A percentile compares a stretch with the other conserved stretches of the same genome.
phyloP scores from a whole-genome alignment of 1,140 invertebrate species.

The Oryctes rhinoceros region DNA sequence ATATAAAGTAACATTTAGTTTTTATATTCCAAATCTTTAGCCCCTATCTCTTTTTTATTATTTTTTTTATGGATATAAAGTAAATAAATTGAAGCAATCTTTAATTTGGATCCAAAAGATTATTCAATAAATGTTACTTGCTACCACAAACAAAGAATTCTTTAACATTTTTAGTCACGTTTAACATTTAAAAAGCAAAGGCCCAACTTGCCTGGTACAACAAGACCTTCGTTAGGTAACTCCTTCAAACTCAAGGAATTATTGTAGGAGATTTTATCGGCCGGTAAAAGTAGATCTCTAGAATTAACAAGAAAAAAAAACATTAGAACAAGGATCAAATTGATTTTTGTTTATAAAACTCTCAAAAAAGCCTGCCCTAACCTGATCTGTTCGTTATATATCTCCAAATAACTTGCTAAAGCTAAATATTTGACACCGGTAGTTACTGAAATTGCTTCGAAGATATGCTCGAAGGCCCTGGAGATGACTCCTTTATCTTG shows the following conservation, averaged over 20 bases:
- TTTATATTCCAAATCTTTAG: too few relatives aligned
- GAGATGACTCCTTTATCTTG: slow-evolving; percentile 85
- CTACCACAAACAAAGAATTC: too few relatives aligned
- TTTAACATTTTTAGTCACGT: too few relatives aligned
- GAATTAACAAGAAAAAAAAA: slow-evolving; percentile 38
- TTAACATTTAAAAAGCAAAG: too few relatives aligned
- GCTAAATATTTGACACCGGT: slow-evolving; percentile 80
- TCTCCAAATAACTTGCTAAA: slow-evolving; percentile 88
- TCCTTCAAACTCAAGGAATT: slow-evolving; percentile 78
- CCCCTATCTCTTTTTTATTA: too few relatives aligned
- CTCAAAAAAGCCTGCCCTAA: not conserved
- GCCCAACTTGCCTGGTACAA: slow-evolving; percentile 71
- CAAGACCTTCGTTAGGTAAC: slow-evolving; percentile 82
- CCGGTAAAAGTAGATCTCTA: slow-evolving; percentile 57
- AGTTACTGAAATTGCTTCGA: slow-evolving; percentile 88
- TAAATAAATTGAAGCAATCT: too few relatives aligned
- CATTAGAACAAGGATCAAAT: not conserved
- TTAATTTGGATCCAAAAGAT: too few relatives aligned
- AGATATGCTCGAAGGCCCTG: slow-evolving; percentile 95
- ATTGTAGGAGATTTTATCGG: slow-evolving; percentile 54
- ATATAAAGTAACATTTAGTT: too few relatives aligned
- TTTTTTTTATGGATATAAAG: too few relatives aligned
- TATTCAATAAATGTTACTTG: too few relatives aligned
- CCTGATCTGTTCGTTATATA: slow-evolving; percentile 86
- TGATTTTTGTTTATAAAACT: not conserved